These are phyloP conservation scores for Macrobrachium rosenbergii DNA, from an alignment of 1,140 invertebrate species.

Conservation along the genomic window DNA sequence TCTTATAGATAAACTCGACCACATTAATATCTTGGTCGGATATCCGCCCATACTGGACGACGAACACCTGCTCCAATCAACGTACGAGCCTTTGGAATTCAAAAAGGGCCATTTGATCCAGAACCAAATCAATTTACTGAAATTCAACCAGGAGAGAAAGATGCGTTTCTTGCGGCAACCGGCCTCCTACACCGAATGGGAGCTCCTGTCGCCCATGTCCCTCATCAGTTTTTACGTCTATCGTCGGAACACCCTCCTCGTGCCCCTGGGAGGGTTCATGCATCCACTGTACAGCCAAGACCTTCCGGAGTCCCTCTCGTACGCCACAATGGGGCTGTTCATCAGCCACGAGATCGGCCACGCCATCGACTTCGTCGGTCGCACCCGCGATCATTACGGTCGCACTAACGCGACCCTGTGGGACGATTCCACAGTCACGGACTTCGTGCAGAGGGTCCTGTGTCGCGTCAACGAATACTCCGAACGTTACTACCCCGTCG, in stretches of 20 bases:
- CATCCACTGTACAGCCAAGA: constrained; percentile 37
- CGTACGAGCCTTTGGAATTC: constrained; percentile 14
- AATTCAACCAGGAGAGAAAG: constrained; percentile 16
- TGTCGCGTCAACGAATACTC: constrained; percentile 43
- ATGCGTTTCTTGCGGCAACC: constrained; percentile 41
- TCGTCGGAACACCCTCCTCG: constrained; percentile 33
- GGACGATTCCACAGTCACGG: constrained; percentile 15
- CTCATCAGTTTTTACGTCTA: constrained; percentile 44
- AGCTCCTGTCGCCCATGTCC: constrained; percentile 35
- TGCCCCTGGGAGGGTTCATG: constrained; percentile 46
- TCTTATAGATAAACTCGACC: constrained; percentile 21
- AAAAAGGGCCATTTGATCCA: not conserved
- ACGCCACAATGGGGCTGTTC: constrained; percentile 40
- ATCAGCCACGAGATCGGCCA: constrained; percentile 49
- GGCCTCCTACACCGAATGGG: constrained; percentile 36
- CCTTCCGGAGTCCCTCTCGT: constrained; percentile 24
- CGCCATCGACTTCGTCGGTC: constrained; percentile 38
- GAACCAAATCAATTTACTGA: constrained; percentile 41
- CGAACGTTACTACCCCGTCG: constrained; percentile 21
- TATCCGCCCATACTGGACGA: constrained; percentile 35
- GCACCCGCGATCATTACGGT: constrained; percentile 19
- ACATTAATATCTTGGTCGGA: constrained; percentile 43
- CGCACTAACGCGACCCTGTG: constrained; percentile 34
- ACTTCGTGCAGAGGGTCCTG: constrained; percentile 26
- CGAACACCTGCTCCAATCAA: not conserved